Percentiles rank a stretch among this genome's conserved stretches.
These are phyloP conservation scores for Lutjanus campechanus DNA, from an alignment of 2,797 vertebrate species.

Conservation along the genomic window DNA sequence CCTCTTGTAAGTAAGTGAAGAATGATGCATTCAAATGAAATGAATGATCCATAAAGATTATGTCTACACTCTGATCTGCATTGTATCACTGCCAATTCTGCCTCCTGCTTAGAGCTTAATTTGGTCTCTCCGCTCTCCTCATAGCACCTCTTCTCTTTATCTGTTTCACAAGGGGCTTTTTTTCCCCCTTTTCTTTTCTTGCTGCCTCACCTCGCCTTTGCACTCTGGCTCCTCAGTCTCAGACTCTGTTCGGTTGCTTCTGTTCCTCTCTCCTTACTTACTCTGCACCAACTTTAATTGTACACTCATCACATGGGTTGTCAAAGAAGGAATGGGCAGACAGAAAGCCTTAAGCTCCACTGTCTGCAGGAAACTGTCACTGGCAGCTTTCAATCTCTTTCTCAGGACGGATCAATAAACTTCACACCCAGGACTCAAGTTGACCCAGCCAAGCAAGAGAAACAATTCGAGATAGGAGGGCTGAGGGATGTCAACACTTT, in stretches of 20 bases:
- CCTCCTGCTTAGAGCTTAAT: slow-evolving; percentile 21
- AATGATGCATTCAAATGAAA: slow-evolving; percentile 48
- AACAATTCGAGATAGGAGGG: slow-evolving; percentile 30
- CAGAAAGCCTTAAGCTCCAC: slow-evolving; percentile 43
- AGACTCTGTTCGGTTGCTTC: neutral
- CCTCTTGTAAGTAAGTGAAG: slow-evolving; percentile 31
- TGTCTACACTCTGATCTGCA: slow-evolving; percentile 36
- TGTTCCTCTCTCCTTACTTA: slow-evolving; percentile 4
- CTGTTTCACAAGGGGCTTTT: neutral
- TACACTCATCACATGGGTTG: slow-evolving; percentile 49
- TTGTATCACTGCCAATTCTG: slow-evolving; percentile 37
- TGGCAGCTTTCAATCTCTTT: slow-evolving; percentile 62
- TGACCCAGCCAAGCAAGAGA: slow-evolving; percentile 38
- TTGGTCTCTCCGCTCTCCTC: neutral
- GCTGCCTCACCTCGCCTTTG: neutral
- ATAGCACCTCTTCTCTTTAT: neutral
- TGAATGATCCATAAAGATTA: slow-evolving; percentile 46
- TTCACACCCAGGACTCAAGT: slow-evolving; percentile 43
- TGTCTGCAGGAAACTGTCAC: slow-evolving; percentile 50
- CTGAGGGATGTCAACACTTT: slow-evolving; percentile 39
- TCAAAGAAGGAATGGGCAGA: slow-evolving; percentile 48
- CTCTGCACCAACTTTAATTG: slow-evolving; percentile 50
- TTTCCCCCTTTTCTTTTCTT: neutral
- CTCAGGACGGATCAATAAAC: slow-evolving; percentile 62
- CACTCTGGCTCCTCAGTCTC: slow-evolving; percentile 3